phyloP scores from a whole-genome alignment of 2,888 invertebrate species.

The Ceramica pisi region DNA sequence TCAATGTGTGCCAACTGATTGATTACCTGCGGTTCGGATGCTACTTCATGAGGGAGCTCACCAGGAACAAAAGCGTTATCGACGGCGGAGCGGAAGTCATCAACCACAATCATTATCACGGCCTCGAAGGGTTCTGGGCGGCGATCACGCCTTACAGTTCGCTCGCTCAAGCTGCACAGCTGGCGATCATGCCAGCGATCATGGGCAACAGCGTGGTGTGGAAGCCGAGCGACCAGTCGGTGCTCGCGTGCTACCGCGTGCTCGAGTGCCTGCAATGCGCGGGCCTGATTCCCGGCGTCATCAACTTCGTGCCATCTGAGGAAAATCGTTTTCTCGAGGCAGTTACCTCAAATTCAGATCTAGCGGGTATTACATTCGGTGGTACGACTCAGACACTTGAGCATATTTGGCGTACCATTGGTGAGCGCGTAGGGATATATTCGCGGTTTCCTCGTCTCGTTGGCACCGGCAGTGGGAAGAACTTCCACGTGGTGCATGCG shows the following conservation, averaged over 20 bases:
- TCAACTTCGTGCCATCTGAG: constrained; percentile 97
- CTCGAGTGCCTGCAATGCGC: constrained; percentile 97
- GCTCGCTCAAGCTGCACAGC: constrained; percentile 98
- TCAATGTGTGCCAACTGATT: constrained; percentile 97
- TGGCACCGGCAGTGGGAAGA: constrained; percentile 98
- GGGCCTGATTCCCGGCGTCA: constrained; percentile 97
- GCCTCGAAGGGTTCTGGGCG: constrained; percentile 98
- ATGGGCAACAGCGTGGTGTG: constrained; percentile 97
- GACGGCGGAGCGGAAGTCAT: constrained; percentile 92
- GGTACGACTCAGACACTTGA: constrained; percentile 97
- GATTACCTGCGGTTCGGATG: constrained; percentile 96
- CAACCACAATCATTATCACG: constrained; percentile 95
- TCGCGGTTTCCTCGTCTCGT: constrained; percentile 96
- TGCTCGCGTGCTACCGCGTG: constrained; percentile 96
- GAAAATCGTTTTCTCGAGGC: constrained; percentile 97
- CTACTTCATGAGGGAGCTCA: constrained; percentile 94
- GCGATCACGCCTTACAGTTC: constrained; percentile 98
- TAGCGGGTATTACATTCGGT: constrained; percentile 98
- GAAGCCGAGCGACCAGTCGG: constrained; percentile 98
- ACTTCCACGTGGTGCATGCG: constrained; percentile 97
- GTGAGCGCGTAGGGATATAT: constrained; percentile 94
- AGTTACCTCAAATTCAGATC: constrained; percentile 94
- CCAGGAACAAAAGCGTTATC: constrained; percentile 96
- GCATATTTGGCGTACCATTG: constrained; percentile 96
- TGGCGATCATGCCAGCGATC: constrained; percentile 95